Base-by-base conservation (phyloP, 1,140 invertebrate species). In the Zaprionus capensis region DNA sequence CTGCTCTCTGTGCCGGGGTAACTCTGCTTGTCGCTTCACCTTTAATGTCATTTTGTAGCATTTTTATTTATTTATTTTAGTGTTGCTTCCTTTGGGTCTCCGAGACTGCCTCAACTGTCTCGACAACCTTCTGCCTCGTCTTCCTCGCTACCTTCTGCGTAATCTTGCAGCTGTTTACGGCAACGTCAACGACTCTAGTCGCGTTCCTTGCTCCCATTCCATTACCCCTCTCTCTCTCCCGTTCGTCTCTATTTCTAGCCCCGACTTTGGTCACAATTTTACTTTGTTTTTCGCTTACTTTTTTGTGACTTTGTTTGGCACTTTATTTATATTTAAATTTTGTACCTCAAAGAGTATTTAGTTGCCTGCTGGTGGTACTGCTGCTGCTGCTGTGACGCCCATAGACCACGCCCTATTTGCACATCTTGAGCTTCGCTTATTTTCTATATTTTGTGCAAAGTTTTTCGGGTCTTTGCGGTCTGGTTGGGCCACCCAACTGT, bases 291-390 rank as follows among this genome's bases (percentile, higher is more conserved):
- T 24, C 28, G 51, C 51, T 66, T 53, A 66, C 55, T 81, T 77
- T 64, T 68, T 71, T 49, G 80, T 36, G 74, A 88, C 85, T 88
- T 88, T 84, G 84, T 88, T 88, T 90, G 84, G 75, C 85, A 88
- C 81, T 88, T 88, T 88, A 88, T 88, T 88, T 88, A 90, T 88
- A 88, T 88, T 88, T 88, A 88, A 88, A 88, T 88, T 76, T 88
- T 81, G 77, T 76, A 87, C 61, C 84, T 88, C 85, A 87, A 87
- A 87, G 82, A 81, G 80, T 88, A 82, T 87, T 87, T 87, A 84
- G 84, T 81, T 90, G 57, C 73, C 58, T 57, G 55, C 46, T 17
- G 15, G n/a, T 17, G 34, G 38, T 15, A 6, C 38, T 20, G 46
- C 46, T 41, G 38, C 44, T 49, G 44, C 49, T 53, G 28, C 38